Evolutionary conservation across 2,888 invertebrate species (phyloP), one percentile per base, ranked within the genome.

Genomic region (Augiades crinisus): DNA sequence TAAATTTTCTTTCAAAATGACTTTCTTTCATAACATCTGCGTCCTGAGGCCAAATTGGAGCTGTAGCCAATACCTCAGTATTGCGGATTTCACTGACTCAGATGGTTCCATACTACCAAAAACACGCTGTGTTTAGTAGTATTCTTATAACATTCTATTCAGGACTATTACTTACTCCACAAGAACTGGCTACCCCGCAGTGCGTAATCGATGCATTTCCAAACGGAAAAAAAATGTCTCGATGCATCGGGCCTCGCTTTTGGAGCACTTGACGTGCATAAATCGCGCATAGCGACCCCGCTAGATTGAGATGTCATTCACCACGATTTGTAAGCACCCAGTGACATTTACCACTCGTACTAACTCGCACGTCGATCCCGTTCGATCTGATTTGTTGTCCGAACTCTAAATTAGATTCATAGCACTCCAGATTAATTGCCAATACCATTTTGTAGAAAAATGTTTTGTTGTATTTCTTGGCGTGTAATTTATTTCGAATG

Each of bases 241-340:
- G 46, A 36, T 46, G 46, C 17, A 22, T 14, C 44, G 27, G 16
- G 16, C 13, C 59, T 55, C 61, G 61, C 60, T 59, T 55, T 57
- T 56, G 57, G 62, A 50, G 54, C 60, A 59, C 60, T 62, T 61
- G 65, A 64, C 61, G 62, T 38, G 63, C 57, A 67, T 67, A 67
- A 65, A 67, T 65, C 61, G 58, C 53, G 56, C 52, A 47, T 51
- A 40, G 45, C 55, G 51, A 54, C 57, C 56, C 55, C 63, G 60
- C 62, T 57, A 65, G 66, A 78, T 78, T 73, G 72, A 75, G 68
- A 69, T 73, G 76, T 75, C 74, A 70, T 63, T 68, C 61, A 56
- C 24, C 59, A 57, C 63, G 65, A 64, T 65, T 70, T 63, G 68
- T 60, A 62, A 58, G 57, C 62, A 57, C 59, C 58, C 50, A 44